These are phyloP conservation scores for Rhineura floridana DNA, from an alignment of 2,113 vertebrate species.

Conservation along the genomic window DNA sequence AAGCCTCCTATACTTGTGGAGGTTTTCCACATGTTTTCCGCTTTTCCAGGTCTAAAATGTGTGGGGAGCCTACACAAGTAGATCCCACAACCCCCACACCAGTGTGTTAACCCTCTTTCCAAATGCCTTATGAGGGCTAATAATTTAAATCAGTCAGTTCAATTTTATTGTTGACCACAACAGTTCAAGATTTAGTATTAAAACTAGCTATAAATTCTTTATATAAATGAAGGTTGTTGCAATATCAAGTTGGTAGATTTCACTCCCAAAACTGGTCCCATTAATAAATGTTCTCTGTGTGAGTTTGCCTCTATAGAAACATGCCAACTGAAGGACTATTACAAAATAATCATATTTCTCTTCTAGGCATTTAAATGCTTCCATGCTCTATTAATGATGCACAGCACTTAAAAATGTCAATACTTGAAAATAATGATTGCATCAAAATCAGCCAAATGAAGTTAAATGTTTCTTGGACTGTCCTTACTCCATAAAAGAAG, in stretches of 20 bases:
- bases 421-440: neutral
- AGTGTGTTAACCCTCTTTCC: too few relatives aligned
- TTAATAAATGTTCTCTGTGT: neutral
- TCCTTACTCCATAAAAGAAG: constrained; percentile 1
- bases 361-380: constrained; percentile 4
- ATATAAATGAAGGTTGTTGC: neutral
- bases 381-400: neutral
- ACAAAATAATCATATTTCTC: neutral
- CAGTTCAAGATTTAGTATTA: neutral
- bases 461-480: neutral
- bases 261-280: neutral
- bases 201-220: neutral
- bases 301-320: neutral
- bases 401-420: constrained; percentile 28
- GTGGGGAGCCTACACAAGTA: too few relatives aligned
- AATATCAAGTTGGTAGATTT: neutral
- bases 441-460: constrained; percentile 32
- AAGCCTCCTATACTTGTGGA: too few relatives aligned
- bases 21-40: too few relatives aligned
- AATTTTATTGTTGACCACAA: neutral
- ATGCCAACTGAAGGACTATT: neutral
- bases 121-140: too few relatives aligned
- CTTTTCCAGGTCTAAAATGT: too few relatives aligned
- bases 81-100: too few relatives aligned
- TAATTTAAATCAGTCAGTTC: neutral